These are phyloP conservation scores for Todiramphus saurophagus DNA, from an alignment of 2,113 vertebrate species.

Conservation along the genomic window DNA sequence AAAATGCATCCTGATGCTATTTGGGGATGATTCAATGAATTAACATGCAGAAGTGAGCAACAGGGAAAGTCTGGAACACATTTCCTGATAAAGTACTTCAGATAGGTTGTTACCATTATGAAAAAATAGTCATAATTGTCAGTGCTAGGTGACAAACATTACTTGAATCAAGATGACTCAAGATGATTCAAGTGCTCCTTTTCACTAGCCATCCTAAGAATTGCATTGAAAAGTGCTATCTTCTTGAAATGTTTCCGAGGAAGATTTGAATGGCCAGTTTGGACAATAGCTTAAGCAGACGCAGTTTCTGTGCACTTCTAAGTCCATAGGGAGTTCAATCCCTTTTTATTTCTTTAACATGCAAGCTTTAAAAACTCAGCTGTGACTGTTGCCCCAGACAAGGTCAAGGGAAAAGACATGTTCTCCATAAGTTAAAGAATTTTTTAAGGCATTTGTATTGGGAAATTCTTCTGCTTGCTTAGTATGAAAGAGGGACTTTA, in stretches of 20 bases:
- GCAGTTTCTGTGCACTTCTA: neutral
- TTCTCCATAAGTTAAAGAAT: neutral
- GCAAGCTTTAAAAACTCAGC: neutral
- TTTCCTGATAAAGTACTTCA: neutral
- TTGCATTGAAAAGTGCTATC: neutral
- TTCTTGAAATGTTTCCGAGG: neutral
- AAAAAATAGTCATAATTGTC: neutral
- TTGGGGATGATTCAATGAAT: neutral
- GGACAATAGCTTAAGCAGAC: neutral
- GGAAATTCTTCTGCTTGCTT: neutral
- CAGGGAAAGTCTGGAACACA: neutral
- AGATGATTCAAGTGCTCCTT: neutral
- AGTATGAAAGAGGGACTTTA: neutral
- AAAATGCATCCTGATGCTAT: neutral
- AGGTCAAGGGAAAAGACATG: constrained; percentile 24
- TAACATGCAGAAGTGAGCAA: neutral
- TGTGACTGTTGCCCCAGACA: neutral
- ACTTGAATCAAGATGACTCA: neutral
- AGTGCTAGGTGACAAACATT: neutral
- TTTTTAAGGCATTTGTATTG: neutral
- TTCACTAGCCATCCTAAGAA: neutral
- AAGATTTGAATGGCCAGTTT: neutral
- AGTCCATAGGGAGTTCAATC: neutral
- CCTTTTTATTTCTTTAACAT: neutral
- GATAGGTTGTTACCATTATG: neutral